Base-by-base conservation (phyloP, 2,888 invertebrate species). In the Cheiracanthium punctorium region DNA sequence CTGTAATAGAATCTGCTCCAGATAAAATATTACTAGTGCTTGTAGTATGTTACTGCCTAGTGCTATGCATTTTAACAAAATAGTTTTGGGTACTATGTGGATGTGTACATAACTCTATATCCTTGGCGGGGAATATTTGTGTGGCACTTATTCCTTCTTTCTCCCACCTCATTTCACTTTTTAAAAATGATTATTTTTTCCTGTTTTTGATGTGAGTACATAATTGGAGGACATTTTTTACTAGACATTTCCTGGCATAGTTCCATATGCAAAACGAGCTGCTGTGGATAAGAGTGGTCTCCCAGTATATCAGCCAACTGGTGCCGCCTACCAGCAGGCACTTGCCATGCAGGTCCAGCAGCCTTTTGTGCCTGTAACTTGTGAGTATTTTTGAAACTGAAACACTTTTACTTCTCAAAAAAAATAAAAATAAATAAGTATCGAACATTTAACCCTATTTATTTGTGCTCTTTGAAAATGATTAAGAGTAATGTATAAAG, bases 181-280 rank as follows among this genome's bases (percentile, higher is more conserved):
- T 58, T 58, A 58, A 58, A 24, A 24, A 58, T 24, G 24, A 58
- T 24, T 20, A 58, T 58, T 1, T 24, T 58, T 17, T 2, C 58
- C 17, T 58, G 10, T 7, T 37, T 7, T 7, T 7, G 4, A 37
- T 43, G 17, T 17, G 8, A 43, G 32, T 37, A 1, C 41, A 32
- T 20, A 58, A 65, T 76, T 48, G 41, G 48, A 69, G 14, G 29
- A 69, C 32, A 48, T n/a, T 58, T 84, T 37, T 67, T 82, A 89
- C 70, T 94, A 97, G 97, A 96, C 96, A 75, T 97, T 97, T 94
- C 96, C 97, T 91, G 97, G 97, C 92, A 96, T 97, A 95, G 95
- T 97, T 93, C 96, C 97, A 92, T 97, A 97, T 93, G 97, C 97
- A 93, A 95, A 98, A 93, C 96, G 98, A 92, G 96, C 97, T 91